Base-by-base conservation (phyloP, 2,113 vertebrate genomes). In the Cyprinus carpio region DNA sequence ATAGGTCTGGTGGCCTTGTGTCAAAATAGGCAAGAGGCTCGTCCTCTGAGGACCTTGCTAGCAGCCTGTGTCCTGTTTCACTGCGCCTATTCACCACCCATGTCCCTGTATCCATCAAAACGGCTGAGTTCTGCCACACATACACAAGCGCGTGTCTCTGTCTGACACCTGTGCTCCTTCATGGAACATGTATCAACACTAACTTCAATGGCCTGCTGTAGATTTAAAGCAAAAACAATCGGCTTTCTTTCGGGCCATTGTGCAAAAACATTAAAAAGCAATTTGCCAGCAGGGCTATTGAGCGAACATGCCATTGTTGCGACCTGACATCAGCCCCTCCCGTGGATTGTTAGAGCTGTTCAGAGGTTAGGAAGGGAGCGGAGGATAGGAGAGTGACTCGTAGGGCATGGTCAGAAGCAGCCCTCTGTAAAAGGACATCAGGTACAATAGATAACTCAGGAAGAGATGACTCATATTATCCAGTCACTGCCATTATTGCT, bases 171-270 rank as follows among this genome's bases (percentile, higher is more conserved):
- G 91, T 90, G 94, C 89, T 89, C 88, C 89, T 95, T 88, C 92
- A 92, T 91, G 93, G 95, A 91, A 92, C 93, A 96, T 96, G 95
- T 94, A 96, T 97, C 96, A 97, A 97, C 90, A 92, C 91, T 94
- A 95, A 60, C 96, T 96, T 96, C 96, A 96, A 96, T 95, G 94
- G 95, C 95, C 95, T 93, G 90, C 88, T 92, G 93, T 91, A 90
- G 94, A 95, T 96, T 96, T 95, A 88, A 95, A 89, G 95, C 94
- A 95, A 86, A 86, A 86, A 94, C 94, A 96, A 95, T 95, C 94
- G 88, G 88, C 94, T 95, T 95, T 95, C 94, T 95, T 96, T 96
- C 92, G 88, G 91, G 93, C 91, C 92, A 92, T 92, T 94, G 92
- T 91, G 89, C 88, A 88, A 92, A 88, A 93, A 95, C 92, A 95